Evolutionary conservation across 2,113 vertebrate species (phyloP), one percentile per base, ranked within the genome.

Genomic region (Mustela nigripes): DNA sequence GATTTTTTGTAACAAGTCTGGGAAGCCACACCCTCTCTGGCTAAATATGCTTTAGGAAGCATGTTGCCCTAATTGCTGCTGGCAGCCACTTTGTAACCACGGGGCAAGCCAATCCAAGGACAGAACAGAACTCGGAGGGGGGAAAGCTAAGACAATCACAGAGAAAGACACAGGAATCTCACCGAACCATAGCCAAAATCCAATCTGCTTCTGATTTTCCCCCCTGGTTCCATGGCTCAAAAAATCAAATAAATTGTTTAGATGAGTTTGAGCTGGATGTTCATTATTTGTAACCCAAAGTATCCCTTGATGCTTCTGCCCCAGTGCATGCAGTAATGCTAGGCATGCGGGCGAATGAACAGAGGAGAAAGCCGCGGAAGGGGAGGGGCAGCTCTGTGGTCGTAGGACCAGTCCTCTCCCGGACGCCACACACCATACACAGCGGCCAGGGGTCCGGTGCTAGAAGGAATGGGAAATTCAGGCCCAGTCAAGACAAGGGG

Each of bases 191-290:
- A 28, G 48, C 39, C 45, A 36, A 84, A 81, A 19, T 62, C 48
- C 26, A 53, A 15, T 58, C 56, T 48, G 14, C 16, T 45, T n/a
- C 86, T 50, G 1, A n/a, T 33, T 21, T 11, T 53, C 14, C 21
- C 24, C 84, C 28, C 56, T 7, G 53, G 33, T 81, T 24, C 45
- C 10, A 24, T 18, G 31, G 45, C 36, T 95, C 73, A 73, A 48
- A 79, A 89, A 89, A 73, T 24, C 71, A 62, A n/a, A 26, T 84
- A 89, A 71, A 80, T 65, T 65, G 58, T 60, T 76, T 74, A 76
- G 48, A 79, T 48, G 63, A 69, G 31, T 50, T 56, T 21, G 24
- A 79, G 10, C 10, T 50, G 3, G 56, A 33, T 60, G 74, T 42
- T 71, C 24, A 28, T 65, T 93, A 90, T 73, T 58, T 58, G 28